Conservation (phyloP, 1,140 invertebrate genomes). For the Trichoplusia ni region DNA sequence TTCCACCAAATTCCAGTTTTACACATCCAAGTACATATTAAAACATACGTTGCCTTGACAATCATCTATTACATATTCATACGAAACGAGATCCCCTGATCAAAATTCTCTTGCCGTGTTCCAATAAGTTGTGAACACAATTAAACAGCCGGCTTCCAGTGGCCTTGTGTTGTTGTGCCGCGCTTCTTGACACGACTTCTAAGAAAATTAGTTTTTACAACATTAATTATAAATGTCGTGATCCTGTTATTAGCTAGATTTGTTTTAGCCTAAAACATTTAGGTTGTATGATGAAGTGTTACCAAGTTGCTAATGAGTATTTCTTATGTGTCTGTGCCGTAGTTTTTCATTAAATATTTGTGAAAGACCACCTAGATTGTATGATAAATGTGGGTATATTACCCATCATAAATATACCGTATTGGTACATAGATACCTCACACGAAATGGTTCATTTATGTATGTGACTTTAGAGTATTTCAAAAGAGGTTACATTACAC, state of each 20-base stretch:
- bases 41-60: constrained; percentile 6
- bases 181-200: constrained; percentile 15
- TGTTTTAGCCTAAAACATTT: constrained; percentile 1
- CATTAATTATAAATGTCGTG: constrained; percentile 21
- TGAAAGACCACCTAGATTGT: too few species aligned
- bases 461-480: too few species aligned
- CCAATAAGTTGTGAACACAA: constrained; percentile 14
- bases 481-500: too few species aligned
- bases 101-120: constrained; percentile 15
- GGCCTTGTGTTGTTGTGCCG: constrained; percentile 1
- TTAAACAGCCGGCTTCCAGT: neutral
- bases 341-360: too few species aligned
- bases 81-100: neutral
- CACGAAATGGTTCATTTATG: too few species aligned
- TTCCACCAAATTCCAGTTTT: too few species aligned
- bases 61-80: constrained; percentile 21
- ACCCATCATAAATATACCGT: too few species aligned
- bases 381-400: too few species aligned
- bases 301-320: too few species aligned
- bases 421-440: too few species aligned
- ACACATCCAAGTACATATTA: neutral
- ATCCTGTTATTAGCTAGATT: neutral
- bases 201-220: constrained; percentile 18
- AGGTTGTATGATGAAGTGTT: neutral
- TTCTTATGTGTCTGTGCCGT: too few species aligned